These are phyloP conservation scores for Platysteira castanea DNA, from an alignment of 2,113 vertebrate species.

Conservation along the genomic window DNA sequence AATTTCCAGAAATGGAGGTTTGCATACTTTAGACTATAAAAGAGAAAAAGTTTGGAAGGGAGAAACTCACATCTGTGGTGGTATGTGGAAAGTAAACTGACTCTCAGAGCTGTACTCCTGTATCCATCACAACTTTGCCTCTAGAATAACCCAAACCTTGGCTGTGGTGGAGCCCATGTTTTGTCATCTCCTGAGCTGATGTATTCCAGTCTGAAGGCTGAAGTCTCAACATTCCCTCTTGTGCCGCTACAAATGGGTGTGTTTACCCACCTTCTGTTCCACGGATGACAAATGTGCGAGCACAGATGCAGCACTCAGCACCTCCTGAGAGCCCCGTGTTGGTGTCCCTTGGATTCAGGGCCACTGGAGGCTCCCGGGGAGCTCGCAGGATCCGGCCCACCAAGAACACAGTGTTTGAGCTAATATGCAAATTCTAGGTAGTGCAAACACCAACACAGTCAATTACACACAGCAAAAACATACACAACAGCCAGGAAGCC, in stretches of 20 bases:
- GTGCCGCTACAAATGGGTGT: fast-evolving
- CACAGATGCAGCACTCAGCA: background rate
- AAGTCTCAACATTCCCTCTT: background rate
- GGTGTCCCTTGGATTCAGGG: background rate
- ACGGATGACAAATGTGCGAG: background rate
- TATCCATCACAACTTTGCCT: background rate
- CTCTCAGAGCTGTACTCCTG: background rate
- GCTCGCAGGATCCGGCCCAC: background rate
- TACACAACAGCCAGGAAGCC: constrained; percentile 67
- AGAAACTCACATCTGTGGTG: background rate
- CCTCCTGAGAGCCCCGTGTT: background rate
- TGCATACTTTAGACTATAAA: background rate
- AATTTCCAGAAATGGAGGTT: background rate
- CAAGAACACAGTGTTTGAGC: constrained; percentile 11
- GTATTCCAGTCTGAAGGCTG: background rate
- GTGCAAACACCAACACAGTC: constrained; percentile 60
- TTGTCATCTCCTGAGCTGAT: background rate
- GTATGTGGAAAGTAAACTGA: background rate
- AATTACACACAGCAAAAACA: constrained; percentile 66
- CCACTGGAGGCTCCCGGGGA: background rate
- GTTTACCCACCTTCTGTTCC: background rate
- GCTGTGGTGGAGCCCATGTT: background rate
- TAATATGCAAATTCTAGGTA: constrained; percentile 68
- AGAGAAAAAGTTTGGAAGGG: background rate
- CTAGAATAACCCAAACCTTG: background rate